A percentile compares a stretch with the other conserved stretches of the same genome.
Conservation (phyloP, 1,140 invertebrate genomes). For the Drosophila rufa region DNA sequence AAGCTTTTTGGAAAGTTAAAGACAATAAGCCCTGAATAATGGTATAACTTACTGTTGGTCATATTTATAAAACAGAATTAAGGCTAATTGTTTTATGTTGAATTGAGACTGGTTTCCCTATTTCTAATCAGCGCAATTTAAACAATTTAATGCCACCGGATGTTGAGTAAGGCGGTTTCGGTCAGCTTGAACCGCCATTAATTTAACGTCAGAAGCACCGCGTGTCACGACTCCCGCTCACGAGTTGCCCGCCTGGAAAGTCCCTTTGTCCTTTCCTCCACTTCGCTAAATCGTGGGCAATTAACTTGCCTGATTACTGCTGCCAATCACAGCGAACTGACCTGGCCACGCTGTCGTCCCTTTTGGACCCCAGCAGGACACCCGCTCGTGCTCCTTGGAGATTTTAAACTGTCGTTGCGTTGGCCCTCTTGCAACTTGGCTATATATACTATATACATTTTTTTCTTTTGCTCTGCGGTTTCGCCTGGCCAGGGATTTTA, state of each 20-base stretch:
- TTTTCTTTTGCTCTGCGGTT: conserved; percentile 42
- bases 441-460: conserved; percentile 9
- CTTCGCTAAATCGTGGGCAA: conserved; percentile 77
- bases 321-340: conserved; percentile 75
- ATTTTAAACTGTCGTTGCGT: conserved; percentile 49
- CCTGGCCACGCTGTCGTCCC: conserved; percentile 41
- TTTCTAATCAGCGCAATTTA: conserved; percentile 4
- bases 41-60: neutral
- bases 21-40: neutral
- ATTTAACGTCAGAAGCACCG: conserved; percentile 41
- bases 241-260: conserved; percentile 6
- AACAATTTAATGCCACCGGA: conserved; percentile 8
- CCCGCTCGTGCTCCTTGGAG: conserved; percentile 6
- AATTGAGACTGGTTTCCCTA: too few relatives aligned
- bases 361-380: conserved; percentile 16
- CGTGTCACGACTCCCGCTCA: conserved; percentile 28
- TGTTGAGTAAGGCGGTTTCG: conserved; percentile 4
- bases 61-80: neutral
- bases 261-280: conserved; percentile 22
- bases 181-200: conserved; percentile 39
- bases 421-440: conserved; percentile 21
- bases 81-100: neutral
- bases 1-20: neutral
- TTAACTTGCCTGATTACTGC: conserved; percentile 80
- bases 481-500: conserved; percentile 54